Base-by-base conservation (phyloP, 2,113 vertebrate genomes). In the Dasypus novemcinctus region DNA sequence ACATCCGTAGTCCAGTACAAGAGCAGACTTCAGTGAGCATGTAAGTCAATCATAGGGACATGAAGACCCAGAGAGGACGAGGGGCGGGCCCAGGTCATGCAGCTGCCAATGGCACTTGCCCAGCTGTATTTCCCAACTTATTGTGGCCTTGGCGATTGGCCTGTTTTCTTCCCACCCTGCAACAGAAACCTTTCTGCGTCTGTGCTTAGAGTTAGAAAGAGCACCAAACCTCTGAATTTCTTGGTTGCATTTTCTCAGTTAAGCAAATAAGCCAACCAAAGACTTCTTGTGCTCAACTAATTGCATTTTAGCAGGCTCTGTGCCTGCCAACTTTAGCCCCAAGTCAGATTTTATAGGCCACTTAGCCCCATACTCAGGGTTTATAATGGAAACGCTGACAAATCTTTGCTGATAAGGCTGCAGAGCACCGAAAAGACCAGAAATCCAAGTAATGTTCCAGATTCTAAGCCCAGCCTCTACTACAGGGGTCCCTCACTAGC, bases 361-460 rank as follows among this genome's bases (percentile, higher is more conserved):
- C 96, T 97, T 97, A 98, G 98, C 95, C 76, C 96, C 97, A 96
- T 86, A 95, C 97, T 86, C 96, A 97, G 82, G 97, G 92, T 97
- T 90, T 96, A 98, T 95, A 97, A 97, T 95, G 98, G 97, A 98
- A 98, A 98, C 90, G 95, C 80, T 98, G 97, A 98, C 97, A 97
- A 96, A 97, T 95, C 95, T 72, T 94, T 93, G 94, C 98, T 98
- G 97, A 98, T 96, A 98, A 98, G 96, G 90, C 79, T 95, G 88
- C 92, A 96, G 96, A 97, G 95, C 92, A 97, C 96, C 89, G 68
- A 43, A 43, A 79, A 96, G 87, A 85, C 93, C 95, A 97, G 97
- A 98, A 98, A 98, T 92, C 91, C 90, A 49, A 95, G 97, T 97
- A 96, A 97, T 97, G 98, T 97, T 96, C 97, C 95, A 97, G 93